Base-by-base conservation (phyloP, 2,113 vertebrate species). In the Hiodon alosoides region DNA sequence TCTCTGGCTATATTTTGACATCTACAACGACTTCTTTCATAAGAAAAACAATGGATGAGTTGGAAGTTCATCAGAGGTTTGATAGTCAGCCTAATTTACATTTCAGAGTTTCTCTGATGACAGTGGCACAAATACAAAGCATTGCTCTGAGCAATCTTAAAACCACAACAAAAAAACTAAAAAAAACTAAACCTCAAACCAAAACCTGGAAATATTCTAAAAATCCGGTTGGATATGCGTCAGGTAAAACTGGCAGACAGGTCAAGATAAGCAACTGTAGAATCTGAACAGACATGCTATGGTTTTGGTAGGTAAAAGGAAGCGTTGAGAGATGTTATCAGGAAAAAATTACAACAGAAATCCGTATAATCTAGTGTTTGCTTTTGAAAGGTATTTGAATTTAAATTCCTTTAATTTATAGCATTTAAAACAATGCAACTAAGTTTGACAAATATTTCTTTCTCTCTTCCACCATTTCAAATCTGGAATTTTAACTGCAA, bases 11-110 rank as follows among this genome's bases (percentile, higher is more conserved):
- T 31, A 31, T 31, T 31, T 31, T 31, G 31, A 31, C 31, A 31
- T 31, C 31, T 31, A 31, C 31, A 31, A 31, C 31, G 31, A 31
- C 31, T 31, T 31, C 31, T 31, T 31, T 31, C 31, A 31, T 31
- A 31, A 31, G 31, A 31, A 31, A 31, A 31, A 31, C 31, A 31
- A 31, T 31, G 31, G 31, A 31, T 64, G 77, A 53, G 71, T 72
- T 65, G 70, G 5, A 65, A 47, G 57, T 51, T n/a, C 48, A 10
- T 51, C 68, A 67, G 48, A 78, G 3, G 58, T 67, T 3, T 64
- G 77, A 75, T 67, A 77, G 79, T 76, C 61, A 47, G 75, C 61
- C 50, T 3, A 81, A 79, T 83, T 84, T 77, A 82, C 79, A 75
- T 67, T 72, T 51, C 31, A 60, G 57, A 81, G 78, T 84, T 84